Conservation (phyloP, 2,797 vertebrate genomes). For the Erethizon dorsatum region DNA sequence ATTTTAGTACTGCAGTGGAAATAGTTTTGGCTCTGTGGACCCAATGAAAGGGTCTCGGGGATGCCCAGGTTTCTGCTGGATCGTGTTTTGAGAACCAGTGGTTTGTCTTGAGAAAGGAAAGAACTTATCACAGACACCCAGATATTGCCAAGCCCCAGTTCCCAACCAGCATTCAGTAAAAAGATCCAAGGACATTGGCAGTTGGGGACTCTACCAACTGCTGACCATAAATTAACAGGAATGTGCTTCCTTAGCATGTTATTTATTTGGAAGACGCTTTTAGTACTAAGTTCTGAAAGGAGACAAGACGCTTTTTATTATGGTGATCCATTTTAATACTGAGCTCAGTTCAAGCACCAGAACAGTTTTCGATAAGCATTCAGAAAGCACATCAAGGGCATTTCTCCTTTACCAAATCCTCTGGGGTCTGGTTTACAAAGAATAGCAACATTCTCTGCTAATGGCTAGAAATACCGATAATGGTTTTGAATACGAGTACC, state of each 20-base stretch:
- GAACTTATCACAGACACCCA: neutral
- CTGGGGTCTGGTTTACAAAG: slow-evolving; percentile 8
- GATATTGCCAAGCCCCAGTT: neutral
- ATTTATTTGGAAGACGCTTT: slow-evolving; percentile 69
- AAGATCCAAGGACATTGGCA: neutral
- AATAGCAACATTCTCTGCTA: neutral
- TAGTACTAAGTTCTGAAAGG: slow-evolving; percentile 70
- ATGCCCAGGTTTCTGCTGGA: neutral
- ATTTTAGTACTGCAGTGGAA: neutral
- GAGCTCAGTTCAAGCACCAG: slow-evolving; percentile 31
- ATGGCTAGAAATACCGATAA: slow-evolving; percentile 29
- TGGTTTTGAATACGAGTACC: neutral
- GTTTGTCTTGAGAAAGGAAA: slow-evolving; percentile 21
- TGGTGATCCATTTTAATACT: slow-evolving; percentile 45
- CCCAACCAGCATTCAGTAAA: neutral
- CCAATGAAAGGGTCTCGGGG: neutral
- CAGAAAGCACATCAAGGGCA: slow-evolving; percentile 20
- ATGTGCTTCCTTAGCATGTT: slow-evolving; percentile 36
- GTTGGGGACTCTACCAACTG: neutral
- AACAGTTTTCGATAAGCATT: slow-evolving; percentile 58
- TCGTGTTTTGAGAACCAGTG: neutral
- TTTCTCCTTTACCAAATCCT: slow-evolving; percentile 24
- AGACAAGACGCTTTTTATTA: slow-evolving; percentile 57
- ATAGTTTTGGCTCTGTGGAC: neutral
- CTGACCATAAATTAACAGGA: slow-evolving; percentile 44